Evolutionary conservation across 1,140 invertebrate species (phyloP).

Genomic region (Pantala flavescens): DNA sequence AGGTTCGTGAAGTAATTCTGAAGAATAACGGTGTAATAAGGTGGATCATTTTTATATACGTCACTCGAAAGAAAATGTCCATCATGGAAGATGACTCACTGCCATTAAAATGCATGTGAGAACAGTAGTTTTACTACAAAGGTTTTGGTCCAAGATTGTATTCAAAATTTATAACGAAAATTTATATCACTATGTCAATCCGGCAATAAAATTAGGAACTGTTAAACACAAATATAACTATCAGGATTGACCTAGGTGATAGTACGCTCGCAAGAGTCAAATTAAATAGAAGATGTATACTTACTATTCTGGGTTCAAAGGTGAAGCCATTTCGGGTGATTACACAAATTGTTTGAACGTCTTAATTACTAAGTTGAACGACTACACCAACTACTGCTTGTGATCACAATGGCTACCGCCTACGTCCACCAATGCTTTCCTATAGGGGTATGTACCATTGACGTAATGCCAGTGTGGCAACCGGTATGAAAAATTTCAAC

Average conservation of each 20-base stretch:
- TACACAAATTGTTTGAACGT: not conserved
- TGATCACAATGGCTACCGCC: not conserved
- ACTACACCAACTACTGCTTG: not conserved
- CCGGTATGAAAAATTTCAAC: too few species aligned
- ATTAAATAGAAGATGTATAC: not conserved
- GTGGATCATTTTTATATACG: too few species aligned
- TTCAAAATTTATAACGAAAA: too few species aligned
- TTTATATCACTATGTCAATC: too few species aligned
- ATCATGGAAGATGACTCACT: not conserved
- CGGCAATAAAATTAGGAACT: too few species aligned
- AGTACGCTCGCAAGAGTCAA: too few species aligned
- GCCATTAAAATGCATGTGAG: not conserved
- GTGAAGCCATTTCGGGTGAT: not conserved
- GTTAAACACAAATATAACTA: too few species aligned
- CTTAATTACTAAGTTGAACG: not conserved
- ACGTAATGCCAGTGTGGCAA: slow-evolving; percentile 1
- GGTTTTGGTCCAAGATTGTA: too few species aligned
- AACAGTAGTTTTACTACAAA: too few species aligned
- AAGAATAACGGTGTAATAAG: too few species aligned
- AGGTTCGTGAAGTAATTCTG: too few species aligned
- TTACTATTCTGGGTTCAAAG: not conserved
- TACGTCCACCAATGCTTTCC: not conserved
- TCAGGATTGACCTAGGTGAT: too few species aligned
- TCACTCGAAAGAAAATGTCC: not conserved
- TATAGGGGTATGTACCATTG: not conserved